phyloP scores from a whole-genome alignment of 2,797 vertebrate genomes.

The Pipistrellus pygmaeus region DNA sequence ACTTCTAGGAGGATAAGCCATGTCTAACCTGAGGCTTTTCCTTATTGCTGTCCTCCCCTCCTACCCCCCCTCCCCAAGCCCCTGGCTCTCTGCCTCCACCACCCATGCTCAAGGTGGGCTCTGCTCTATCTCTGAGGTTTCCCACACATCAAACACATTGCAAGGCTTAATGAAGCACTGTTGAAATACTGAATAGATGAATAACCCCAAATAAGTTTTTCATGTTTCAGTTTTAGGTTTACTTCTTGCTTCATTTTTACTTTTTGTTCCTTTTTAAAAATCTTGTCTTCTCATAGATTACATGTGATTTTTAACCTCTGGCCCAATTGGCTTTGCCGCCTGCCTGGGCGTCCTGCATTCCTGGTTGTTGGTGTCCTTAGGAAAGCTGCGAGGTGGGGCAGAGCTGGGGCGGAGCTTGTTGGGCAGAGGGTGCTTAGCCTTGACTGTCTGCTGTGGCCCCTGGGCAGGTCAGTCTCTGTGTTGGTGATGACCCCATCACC shows the following conservation, averaged over 20 bases:
- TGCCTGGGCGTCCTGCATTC: not conserved
- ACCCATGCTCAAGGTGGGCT: not conserved
- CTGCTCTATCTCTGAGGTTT: not conserved
- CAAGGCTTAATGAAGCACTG: not conserved
- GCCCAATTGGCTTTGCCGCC: not conserved
- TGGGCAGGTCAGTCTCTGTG: not conserved
- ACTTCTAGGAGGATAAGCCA: not conserved
- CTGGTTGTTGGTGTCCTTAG: not conserved
- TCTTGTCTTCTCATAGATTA: not conserved
- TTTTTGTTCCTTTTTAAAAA: not conserved
- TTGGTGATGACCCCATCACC: not conserved
- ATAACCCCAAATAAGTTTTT: not conserved
- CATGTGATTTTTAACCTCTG: not conserved
- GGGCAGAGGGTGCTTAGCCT: not conserved
- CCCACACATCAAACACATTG: not conserved
- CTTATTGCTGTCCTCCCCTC: not conserved
- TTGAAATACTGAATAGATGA: not conserved
- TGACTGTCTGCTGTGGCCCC: not conserved
- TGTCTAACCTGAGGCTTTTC: not conserved
- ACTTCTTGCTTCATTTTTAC: constrained; percentile 7
- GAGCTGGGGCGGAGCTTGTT: too few relatives aligned
- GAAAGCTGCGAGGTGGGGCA: not conserved
- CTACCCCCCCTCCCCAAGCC: rapidly evolving
- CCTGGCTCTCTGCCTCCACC: not conserved
- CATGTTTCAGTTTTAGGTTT: constrained; percentile 14